Percentiles rank a stretch among this genome's conserved stretches.
Conservation (phyloP, 2,113 vertebrate genomes). For the Hydrochoerus hydrochaeris region DNA sequence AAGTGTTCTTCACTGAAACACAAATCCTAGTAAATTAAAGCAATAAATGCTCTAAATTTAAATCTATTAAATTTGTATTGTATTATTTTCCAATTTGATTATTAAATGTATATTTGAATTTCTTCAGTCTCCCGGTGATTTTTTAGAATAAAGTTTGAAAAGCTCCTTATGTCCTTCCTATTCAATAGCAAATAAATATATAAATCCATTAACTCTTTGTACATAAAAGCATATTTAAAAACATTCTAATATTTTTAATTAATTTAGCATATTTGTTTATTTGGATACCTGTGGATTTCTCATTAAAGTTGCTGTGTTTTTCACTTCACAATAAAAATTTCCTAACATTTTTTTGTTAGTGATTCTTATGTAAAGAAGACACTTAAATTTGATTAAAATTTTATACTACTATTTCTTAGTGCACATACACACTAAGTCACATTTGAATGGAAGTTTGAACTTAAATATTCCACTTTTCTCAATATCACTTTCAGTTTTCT, state of each 20-base stretch:
- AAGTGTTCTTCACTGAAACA: not conserved
- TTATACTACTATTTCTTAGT: not conserved
- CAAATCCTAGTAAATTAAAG: not conserved
- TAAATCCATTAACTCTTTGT: not conserved
- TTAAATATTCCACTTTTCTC: not conserved
- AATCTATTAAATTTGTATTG: not conserved
- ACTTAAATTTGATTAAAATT: conserved; percentile 17
- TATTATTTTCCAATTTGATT: not conserved
- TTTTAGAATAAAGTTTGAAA: not conserved
- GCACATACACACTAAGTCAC: not conserved
- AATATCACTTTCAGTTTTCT: not conserved
- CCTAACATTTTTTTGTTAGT: not conserved
- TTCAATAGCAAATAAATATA: not conserved
- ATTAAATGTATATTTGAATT: not conserved
- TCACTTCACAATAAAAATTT: not conserved
- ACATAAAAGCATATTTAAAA: not conserved
- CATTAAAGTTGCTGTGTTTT: not conserved
- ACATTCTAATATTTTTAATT: not conserved
- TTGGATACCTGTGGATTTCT: not conserved
- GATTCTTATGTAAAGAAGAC: not conserved
- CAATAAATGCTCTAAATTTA: not conserved
- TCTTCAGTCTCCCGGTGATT: not conserved
- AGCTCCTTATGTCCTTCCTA: not conserved
- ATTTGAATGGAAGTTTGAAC: not conserved
- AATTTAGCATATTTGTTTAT: not conserved